Evolutionary conservation across 2,888 invertebrate species (phyloP), one percentile per base, ranked within the genome.

Genomic region (Cordilura impudica): DNA sequence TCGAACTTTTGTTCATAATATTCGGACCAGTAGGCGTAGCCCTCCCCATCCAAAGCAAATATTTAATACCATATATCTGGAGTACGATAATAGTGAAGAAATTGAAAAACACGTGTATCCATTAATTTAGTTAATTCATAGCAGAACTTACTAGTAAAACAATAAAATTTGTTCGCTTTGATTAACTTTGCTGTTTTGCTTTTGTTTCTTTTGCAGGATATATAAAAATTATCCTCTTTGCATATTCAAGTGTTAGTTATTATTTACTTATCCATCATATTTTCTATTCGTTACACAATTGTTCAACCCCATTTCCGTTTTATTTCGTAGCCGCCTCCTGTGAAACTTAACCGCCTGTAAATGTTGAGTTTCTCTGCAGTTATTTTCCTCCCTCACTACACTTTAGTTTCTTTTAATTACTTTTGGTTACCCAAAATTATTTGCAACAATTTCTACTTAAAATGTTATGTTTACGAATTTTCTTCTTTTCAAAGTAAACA

Each of bases 371-470:
- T 43, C 18, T 23, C 3, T 14, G 12, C 51, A n/a, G 18, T 54
- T 26, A 12, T 0, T 16, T 43, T 45, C n/a, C 10, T 47, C 1
- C 29, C 7, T 21, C 23, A 18, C 54, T 14, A 2, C 49, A 39
- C 43, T 70, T 56, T 43, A 39, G 5, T 61, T 35, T 39, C 43
- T 70, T 65, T 65, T 73, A 65, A 73, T 70, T 73, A 63, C 63
- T 73, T 65, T 69, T 69, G 49, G 63, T 69, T 58, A 26, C 6
- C 53, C 49, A 53, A 56, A 76, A 56, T 58, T 21, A 23, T 53
- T 51, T 73, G 51, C 21, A 14, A 26, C 69, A 69, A 75, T 35
- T 19, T 23, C 29, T 73, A 51, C 12, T 10, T 29, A 29, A 61
- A 49, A 39, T 39, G 21, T 45, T 71, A 35, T 14, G 58, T 18